These are phyloP conservation scores for Oscheius myriophilus DNA, from an alignment of 2,888 invertebrate species.

Conservation along the genomic window DNA sequence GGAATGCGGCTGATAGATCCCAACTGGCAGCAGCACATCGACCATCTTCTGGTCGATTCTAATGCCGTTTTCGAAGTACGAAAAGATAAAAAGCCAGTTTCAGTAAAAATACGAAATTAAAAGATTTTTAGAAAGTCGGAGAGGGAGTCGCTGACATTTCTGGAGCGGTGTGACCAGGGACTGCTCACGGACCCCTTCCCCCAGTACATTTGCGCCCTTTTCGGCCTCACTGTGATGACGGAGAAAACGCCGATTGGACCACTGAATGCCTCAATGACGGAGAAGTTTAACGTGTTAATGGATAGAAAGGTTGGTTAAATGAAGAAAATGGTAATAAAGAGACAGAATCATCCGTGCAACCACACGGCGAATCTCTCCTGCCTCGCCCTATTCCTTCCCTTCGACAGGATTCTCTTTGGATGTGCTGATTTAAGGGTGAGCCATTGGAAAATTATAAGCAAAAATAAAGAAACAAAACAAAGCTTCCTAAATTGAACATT, in stretches of 20 bases:
- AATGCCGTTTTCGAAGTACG: neutral
- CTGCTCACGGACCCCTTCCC: conserved; percentile 13
- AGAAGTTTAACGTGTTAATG: neutral
- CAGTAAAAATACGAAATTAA: too few species aligned
- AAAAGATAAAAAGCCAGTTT: too few species aligned
- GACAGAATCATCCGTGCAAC: conserved; percentile 18
- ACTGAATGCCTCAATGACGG: neutral
- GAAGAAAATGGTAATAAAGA: neutral
- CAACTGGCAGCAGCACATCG: conserved; percentile 6
- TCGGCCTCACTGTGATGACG: neutral
- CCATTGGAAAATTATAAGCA: too few species aligned
- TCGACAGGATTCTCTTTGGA: conserved; percentile 16
- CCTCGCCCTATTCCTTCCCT: conserved; percentile 11
- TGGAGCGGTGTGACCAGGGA: conserved; percentile 8
- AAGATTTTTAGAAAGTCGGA: too few species aligned
- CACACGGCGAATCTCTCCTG: conserved; percentile 11
- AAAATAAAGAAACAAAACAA: too few species aligned
- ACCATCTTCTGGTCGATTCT: conserved; percentile 3
- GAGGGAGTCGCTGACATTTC: neutral
- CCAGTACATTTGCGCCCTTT: conserved; percentile 8
- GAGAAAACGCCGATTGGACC: conserved; percentile 1
- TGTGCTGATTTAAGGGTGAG: neutral
- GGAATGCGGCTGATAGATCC: conserved; percentile 2
- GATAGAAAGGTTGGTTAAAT: too few species aligned
- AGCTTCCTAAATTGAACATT: too few species aligned